Evolutionary conservation across 2,888 invertebrate genomes (phyloP), one percentile per base, ranked within the genome.

Genomic region (Mimas tiliae): DNA sequence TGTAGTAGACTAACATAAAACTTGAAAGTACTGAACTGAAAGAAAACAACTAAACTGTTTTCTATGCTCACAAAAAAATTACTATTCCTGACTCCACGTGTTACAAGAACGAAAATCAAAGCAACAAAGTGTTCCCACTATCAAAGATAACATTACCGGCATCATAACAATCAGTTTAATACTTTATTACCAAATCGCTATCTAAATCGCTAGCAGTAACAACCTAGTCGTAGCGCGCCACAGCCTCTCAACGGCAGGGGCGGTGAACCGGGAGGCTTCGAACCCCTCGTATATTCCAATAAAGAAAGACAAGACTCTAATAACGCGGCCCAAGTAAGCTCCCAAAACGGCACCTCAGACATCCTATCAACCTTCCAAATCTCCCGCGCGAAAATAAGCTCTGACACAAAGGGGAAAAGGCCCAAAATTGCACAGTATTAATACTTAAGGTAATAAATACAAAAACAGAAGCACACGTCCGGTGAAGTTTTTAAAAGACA

Each of bases 241-340:
- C 58, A 58, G 42, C 42, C 19, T 19, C 42, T 42, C 42, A 19
- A 19, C 42, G 6, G 9, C 42, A 42, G 19, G 19, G 19, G 45
- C 47, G 34, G 55, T 11, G 27, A 70, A n/a, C 6, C 19, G 69
- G 74, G 76, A 66, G 70, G 75, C 70, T 69, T 78, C 72, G 72
- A 78, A 69, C 76, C 82, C 78, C 81, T 84, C 88, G 84, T 88
- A 90, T 86, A 87, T 87, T 87, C 88, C 87, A 90, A 90, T 89
- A 90, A 88, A 88, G 88, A 88, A 88, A 83, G 88, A 89, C 89
- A 89, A 86, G 85, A 76, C 87, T 85, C 85, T 87, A 89, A 90
- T 90, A 90, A 87, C 87, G 80, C 82, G 86, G 84, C 87, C 88
- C 86, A 70, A 86, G 83, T 87, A 88, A 89, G 87, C 88, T 84